These are phyloP conservation scores for Ctenosaura bakeri DNA, from an alignment of 2,797 vertebrate genomes.

Conservation along the genomic window DNA sequence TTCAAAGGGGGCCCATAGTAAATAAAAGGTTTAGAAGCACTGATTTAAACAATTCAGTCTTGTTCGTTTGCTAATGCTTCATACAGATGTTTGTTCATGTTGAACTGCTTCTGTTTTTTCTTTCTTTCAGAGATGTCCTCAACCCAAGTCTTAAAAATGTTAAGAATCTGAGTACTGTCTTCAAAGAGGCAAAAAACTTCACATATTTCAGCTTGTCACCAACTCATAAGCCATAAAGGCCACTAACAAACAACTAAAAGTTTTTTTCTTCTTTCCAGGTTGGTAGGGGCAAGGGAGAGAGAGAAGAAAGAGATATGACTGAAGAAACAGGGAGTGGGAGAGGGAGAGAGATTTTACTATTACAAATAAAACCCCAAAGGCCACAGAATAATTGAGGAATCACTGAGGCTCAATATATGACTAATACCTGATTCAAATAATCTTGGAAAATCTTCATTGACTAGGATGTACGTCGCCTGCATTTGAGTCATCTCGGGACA, in stretches of 20 bases:
- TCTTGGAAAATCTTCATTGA: constrained; percentile 23
- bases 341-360: neutral
- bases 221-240: constrained; percentile 28
- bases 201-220: constrained; percentile 36
- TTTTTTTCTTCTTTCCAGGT: constrained; percentile 18
- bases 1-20: too few relatives aligned
- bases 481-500: constrained; percentile 71
- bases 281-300: neutral
- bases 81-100: neutral
- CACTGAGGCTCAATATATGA: constrained; percentile 10
- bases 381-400: constrained; percentile 13
- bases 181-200: constrained; percentile 33
- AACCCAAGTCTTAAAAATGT: constrained; percentile 18
- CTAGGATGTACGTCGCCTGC: constrained; percentile 30
- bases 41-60: neutral
- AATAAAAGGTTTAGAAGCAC: too few relatives aligned
- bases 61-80: neutral
- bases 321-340: neutral
- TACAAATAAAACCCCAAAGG: constrained; percentile 19
- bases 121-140: constrained; percentile 13
- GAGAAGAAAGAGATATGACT: too few relatives aligned
- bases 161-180: constrained; percentile 16
- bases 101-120: neutral
- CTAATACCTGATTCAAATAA: constrained; percentile 41
- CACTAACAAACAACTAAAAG: constrained; percentile 42